These are phyloP conservation scores for Thysanoteuthis rhombus DNA, from an alignment of 2,888 invertebrate genomes.

Conservation along the genomic window DNA sequence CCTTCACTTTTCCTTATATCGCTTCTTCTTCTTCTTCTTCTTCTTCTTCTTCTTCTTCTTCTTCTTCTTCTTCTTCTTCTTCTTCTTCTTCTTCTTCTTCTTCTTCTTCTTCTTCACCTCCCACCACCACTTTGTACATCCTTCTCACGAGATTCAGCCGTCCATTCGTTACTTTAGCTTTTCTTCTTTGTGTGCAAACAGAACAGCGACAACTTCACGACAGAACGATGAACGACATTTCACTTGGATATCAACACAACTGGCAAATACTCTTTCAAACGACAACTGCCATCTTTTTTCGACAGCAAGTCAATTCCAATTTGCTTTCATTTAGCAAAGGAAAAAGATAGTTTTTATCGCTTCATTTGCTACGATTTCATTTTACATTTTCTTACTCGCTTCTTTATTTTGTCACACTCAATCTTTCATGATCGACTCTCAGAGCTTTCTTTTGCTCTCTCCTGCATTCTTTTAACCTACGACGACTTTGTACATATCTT, in stretches of 20 bases:
- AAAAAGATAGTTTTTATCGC: not conserved
- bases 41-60: no score
- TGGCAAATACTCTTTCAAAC: not conserved
- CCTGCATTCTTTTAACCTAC: not conserved
- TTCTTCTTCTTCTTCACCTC: no score
- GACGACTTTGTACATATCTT: not conserved
- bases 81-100: no score
- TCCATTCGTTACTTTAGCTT: not conserved
- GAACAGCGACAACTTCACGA: not conserved
- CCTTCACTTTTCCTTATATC: no score
- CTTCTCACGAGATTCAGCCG: not conserved
- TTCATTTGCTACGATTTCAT: not conserved
- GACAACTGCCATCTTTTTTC: not conserved
- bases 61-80: no score
- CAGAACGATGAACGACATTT: not conserved
- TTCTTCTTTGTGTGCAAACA: not conserved
- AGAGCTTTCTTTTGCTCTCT: not conserved
- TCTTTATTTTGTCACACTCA: not conserved
- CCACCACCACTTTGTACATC: no score
- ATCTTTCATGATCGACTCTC: not conserved
- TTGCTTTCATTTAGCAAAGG: not conserved
- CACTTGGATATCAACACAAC: not conserved
- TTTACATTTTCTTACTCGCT: not conserved
- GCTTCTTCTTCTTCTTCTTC: no score
- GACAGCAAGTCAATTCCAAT: conserved; percentile 12